These are phyloP conservation scores for Drosophila burlai DNA, from an alignment of 1,140 invertebrate genomes.

Conservation along the genomic window DNA sequence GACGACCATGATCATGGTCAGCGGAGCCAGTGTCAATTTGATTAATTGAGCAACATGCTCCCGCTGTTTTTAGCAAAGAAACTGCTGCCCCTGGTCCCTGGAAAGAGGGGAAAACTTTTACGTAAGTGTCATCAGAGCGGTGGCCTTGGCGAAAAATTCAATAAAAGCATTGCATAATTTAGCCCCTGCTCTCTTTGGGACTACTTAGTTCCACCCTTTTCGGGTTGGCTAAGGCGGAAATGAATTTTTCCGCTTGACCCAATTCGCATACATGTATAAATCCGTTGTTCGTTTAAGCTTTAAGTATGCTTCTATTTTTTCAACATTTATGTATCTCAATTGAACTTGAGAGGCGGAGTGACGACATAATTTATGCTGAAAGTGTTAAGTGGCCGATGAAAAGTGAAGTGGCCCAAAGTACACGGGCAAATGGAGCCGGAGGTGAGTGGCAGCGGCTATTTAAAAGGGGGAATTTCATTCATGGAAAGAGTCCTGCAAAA, in stretches of 20 bases:
- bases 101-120: not conserved
- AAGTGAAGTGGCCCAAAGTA: conserved; percentile 9
- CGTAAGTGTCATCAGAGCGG: conserved; percentile 4
- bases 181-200: not conserved
- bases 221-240: conserved; percentile 50
- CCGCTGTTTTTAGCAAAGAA: conserved; percentile 10
- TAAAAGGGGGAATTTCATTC: not conserved
- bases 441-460: not conserved
- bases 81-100: not conserved
- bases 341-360: not conserved
- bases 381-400: conserved; percentile 22
- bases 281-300: conserved; percentile 42
- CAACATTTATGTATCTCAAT: conserved; percentile 1
- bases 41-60: conserved; percentile 53
- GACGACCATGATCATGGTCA: conserved; percentile 41
- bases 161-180: conserved; percentile 50
- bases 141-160: conserved; percentile 32
- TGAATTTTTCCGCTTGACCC: conserved; percentile 72
- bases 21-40: conserved; percentile 56
- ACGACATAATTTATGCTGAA: conserved; percentile 17
- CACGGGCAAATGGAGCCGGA: not conserved
- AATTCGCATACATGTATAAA: conserved; percentile 33
- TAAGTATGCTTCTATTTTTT: conserved; percentile 29
- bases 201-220: conserved; percentile 14
- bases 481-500: not conserved